phyloP scores from a whole-genome alignment of 2,888 invertebrate species.

The Caenorhabditis sinica region DNA sequence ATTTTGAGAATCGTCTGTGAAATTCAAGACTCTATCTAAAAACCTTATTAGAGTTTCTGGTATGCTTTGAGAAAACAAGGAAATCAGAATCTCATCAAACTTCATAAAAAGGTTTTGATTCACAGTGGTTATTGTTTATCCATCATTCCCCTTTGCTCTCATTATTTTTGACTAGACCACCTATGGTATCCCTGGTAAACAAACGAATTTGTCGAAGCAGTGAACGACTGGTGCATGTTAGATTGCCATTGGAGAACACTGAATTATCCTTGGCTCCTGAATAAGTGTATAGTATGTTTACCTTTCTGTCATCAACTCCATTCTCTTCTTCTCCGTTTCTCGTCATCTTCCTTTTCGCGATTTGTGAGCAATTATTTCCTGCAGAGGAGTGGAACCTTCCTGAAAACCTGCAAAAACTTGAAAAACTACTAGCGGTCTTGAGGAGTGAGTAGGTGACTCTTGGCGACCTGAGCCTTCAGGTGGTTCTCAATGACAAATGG shows the following conservation, averaged over 20 bases:
- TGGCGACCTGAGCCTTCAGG: constrained; percentile 20
- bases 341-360: constrained; percentile 13
- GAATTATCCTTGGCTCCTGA: constrained; percentile 16
- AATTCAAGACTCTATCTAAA: too few species aligned
- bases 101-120: not conserved
- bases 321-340: not conserved
- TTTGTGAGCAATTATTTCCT: constrained; percentile 57
- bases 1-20: too few species aligned
- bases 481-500: constrained; percentile 58
- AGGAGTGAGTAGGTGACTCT: not conserved
- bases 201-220: not conserved
- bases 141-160: not conserved
- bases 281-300: constrained; percentile 50
- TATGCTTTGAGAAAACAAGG: not conserved
- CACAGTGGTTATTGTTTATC: not conserved
- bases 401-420: constrained; percentile 51
- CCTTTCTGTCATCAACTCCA: constrained; percentile 32
- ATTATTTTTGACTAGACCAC: constrained; percentile 1
- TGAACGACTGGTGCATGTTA: constrained; percentile 22
- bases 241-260: constrained; percentile 39
- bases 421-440: constrained; percentile 51
- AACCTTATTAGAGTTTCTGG: too few species aligned
- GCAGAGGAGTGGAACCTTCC: constrained; percentile 31
- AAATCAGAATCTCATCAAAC: not conserved
- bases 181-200: constrained; percentile 17